Conservation (phyloP, 1,140 invertebrate genomes). For the Aphis gossypii region DNA sequence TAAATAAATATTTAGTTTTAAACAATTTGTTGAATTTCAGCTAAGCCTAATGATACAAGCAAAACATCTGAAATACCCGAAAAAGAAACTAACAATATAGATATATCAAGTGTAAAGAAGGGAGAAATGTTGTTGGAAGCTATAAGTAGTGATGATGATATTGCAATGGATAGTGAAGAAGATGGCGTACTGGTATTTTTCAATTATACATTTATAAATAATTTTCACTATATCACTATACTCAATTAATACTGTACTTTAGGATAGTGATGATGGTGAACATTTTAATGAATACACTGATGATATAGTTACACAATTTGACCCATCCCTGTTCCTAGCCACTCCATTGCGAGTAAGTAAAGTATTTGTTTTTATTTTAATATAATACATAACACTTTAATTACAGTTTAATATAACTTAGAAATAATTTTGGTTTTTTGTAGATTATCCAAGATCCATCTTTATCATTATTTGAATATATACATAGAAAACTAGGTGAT, state of each 20-base stretch:
- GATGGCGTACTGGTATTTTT: slow-evolving; percentile 8
- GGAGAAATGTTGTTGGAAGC: slow-evolving; percentile 30
- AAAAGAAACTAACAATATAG: neutral
- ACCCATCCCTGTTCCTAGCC: slow-evolving; percentile 32
- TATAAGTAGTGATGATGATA: slow-evolving; percentile 54
- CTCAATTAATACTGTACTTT: neutral
- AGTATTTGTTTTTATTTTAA: neutral
- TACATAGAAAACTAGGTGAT: slow-evolving; percentile 24
- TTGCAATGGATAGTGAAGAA: slow-evolving; percentile 21
- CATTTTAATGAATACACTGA: neutral
- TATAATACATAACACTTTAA: neutral
- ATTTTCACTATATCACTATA: neutral
- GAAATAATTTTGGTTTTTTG: neutral
- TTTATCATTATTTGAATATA: slow-evolving; percentile 46
- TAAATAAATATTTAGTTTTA: neutral
- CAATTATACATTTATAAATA: neutral
- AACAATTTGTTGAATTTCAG: neutral
- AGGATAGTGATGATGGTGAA: slow-evolving; percentile 21
- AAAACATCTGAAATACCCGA: neutral
- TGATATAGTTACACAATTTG: slow-evolving; percentile 16
- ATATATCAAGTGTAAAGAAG: neutral
- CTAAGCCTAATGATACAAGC: neutral
- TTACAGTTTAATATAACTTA: neutral
- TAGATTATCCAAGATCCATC: slow-evolving; percentile 49
- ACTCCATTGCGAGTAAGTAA: slow-evolving; percentile 18